Evolutionary conservation across 1,140 invertebrate genomes (phyloP).

Genomic region (Drosophila mojavensis): DNA sequence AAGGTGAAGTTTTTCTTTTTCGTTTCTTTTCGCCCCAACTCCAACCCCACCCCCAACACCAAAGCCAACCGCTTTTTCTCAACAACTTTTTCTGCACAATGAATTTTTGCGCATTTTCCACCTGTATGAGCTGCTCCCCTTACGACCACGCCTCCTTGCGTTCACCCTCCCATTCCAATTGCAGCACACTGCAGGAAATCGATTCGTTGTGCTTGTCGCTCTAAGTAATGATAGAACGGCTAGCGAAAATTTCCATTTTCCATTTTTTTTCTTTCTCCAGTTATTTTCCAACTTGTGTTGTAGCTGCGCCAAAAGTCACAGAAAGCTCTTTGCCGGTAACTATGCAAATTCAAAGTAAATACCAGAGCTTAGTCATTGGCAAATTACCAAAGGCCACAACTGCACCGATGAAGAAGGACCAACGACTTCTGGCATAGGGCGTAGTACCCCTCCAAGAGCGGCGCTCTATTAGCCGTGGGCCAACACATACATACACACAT

Average conservation of each 20-base stretch:
- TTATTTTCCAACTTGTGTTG: slow-evolving; percentile 4
- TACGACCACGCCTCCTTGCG: background rate
- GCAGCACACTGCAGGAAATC: slow-evolving; percentile 55
- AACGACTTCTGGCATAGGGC: background rate
- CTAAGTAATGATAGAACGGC: slow-evolving; percentile 53
- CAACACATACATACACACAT: background rate
- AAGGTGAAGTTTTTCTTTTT: slow-evolving; percentile 54
- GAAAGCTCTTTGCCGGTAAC: slow-evolving; percentile 41
- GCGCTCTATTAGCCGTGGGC: slow-evolving; percentile 18
- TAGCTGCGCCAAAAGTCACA: slow-evolving; percentile 42
- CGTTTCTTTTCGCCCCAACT: background rate
- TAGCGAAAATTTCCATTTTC: slow-evolving; percentile 48
- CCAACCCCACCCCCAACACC: background rate
- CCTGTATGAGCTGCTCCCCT: slow-evolving; percentile 63
- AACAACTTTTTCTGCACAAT: slow-evolving; percentile 79
- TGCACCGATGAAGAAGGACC: background rate
- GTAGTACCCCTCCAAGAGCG: background rate
- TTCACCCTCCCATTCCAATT: background rate
- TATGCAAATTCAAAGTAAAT: slow-evolving; percentile 70
- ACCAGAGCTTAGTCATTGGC: slow-evolving; percentile 59
- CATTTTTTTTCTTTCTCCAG: slow-evolving; percentile 23
- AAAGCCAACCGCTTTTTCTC: background rate
- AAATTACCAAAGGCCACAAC: slow-evolving; percentile 52
- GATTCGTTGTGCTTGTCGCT: slow-evolving; percentile 77
- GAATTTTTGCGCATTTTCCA: slow-evolving; percentile 82